These are phyloP conservation scores for Drosophila ambigua DNA, from an alignment of 1,140 invertebrate genomes.

Conservation along the genomic window DNA sequence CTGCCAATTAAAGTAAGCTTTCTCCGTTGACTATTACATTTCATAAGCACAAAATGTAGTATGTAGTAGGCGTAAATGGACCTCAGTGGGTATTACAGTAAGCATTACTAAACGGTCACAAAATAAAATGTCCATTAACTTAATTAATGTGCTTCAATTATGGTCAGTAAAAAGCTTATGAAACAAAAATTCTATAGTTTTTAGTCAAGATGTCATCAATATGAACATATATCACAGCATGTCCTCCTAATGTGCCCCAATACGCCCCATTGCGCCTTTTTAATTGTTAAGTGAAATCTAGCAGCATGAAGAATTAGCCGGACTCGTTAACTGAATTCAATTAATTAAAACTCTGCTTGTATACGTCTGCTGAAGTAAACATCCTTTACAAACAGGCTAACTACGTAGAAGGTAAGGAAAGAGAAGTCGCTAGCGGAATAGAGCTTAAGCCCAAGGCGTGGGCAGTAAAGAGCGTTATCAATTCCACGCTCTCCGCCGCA, in stretches of 20 bases:
- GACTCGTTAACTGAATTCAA: constrained; percentile 51
- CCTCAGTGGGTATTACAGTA: constrained; percentile 25
- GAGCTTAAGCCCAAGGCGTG: constrained; percentile 55
- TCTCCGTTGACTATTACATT: constrained; percentile 32
- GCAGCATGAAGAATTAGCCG: constrained; percentile 71
- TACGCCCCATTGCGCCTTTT: background rate
- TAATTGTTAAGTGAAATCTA: constrained; percentile 56
- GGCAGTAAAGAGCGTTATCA: constrained; percentile 40
- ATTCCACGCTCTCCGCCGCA: constrained; percentile 30
- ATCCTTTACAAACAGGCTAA: constrained; percentile 71
- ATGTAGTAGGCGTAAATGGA: constrained; percentile 1
- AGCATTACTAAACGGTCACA: constrained; percentile 34
- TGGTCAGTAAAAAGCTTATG: constrained; percentile 66
- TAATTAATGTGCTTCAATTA: constrained; percentile 74
- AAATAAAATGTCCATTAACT: constrained; percentile 80
- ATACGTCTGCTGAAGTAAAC: constrained; percentile 74
- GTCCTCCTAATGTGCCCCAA: constrained; percentile 16
- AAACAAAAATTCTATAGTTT: constrained; percentile 72
- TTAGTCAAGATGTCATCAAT: constrained; percentile 74
- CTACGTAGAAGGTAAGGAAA: constrained; percentile 8
- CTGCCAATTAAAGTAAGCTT: background rate
- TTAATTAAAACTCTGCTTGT: constrained; percentile 81
- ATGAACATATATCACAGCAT: constrained; percentile 58
- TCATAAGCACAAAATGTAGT: constrained; percentile 35
- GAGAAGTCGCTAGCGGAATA: constrained; percentile 39